Conservation (phyloP, 2,797 vertebrate genomes). For the Mastacembelus armatus region DNA sequence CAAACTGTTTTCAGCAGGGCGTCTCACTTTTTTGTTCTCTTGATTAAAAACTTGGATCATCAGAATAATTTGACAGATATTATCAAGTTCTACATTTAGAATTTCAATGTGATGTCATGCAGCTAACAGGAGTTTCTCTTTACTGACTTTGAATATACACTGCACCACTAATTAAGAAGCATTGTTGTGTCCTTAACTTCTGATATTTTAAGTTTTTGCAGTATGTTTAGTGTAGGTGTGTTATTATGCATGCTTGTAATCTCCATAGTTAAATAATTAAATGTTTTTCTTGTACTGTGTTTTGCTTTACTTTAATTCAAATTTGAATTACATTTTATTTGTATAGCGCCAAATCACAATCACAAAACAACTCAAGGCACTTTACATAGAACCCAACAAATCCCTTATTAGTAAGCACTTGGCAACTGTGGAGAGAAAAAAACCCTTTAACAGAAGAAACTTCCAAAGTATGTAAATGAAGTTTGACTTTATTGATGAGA, state of each 20-base stretch:
- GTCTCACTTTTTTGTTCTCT: neutral
- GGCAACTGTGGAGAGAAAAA: too few species aligned
- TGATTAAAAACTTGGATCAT: neutral
- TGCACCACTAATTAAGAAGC: slow-evolving; percentile 36
- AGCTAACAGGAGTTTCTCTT: neutral
- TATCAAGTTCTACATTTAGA: neutral
- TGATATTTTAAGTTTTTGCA: slow-evolving; percentile 66
- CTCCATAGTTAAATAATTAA: slow-evolving; percentile 66
- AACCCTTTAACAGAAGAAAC: too few species aligned
- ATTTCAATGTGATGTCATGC: neutral
- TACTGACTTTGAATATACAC: slow-evolving; percentile 5
- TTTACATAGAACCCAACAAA: too few species aligned
- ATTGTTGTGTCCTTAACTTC: slow-evolving; percentile 60
- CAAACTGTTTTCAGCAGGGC: neutral
- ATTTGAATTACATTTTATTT: too few species aligned
- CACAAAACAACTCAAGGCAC: too few species aligned
- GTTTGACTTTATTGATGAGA: too few species aligned
- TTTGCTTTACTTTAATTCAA: neutral
- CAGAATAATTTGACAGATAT: neutral
- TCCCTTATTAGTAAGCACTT: too few species aligned
- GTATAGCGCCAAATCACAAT: too few species aligned
- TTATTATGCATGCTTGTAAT: slow-evolving; percentile 73
- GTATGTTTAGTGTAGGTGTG: slow-evolving; percentile 56
- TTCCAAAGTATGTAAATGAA: too few species aligned
- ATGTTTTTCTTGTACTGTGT: slow-evolving; percentile 57